Base-by-base conservation (phyloP, 2,888 invertebrate species). In the Mythimna vitellina region DNA sequence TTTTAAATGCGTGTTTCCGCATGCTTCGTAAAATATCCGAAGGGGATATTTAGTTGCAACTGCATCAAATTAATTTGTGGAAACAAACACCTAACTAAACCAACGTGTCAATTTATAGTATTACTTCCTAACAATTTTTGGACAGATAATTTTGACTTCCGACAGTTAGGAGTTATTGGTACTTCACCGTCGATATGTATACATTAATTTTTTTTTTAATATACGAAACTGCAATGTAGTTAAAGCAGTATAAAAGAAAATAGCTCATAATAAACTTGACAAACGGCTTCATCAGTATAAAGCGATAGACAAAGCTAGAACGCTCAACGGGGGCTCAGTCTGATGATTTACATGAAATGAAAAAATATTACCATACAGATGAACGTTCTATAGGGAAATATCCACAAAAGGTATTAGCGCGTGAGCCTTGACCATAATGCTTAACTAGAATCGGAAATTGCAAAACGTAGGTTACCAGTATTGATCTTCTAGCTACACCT, bases 361-460 rank as follows among this genome's bases (percentile, higher is more conserved):
- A 70, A 74, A 70, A 62, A 73, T 73, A 83, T 80, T 82, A 82
- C 73, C 69, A 83, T 83, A 76, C 63, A 81, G 76, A 86, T 84
- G 73, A 86, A 79, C 73, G 71, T 81, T 78, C 76, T 73, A 63
- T 35, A 65, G 73, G 75, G 78, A 79, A 81, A 81, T 77, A 63
- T 77, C 69, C 22, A 20, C 65, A 46, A 70, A 81, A 68, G 63
- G 57, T 65, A 70, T 74, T 42, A 32, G 38, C 64, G 74, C 76
- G 68, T 72, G 66, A 77, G 72, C 72, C 70, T 77, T 73, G 54
- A 67, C 54, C 17, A 22, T 66, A 54, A 71, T 54, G 49, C 58
- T 76, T 76, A 22, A 68, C 65, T 71, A 61, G 66, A 71, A 69
- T 71, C 51, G 38, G 68, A 68, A 65, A 65, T 75, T 56, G 54